Evolutionary conservation across 2,797 vertebrate genomes (phyloP), one percentile per base, ranked within the genome.

Genomic region (Macrochelys suwanniensis): DNA sequence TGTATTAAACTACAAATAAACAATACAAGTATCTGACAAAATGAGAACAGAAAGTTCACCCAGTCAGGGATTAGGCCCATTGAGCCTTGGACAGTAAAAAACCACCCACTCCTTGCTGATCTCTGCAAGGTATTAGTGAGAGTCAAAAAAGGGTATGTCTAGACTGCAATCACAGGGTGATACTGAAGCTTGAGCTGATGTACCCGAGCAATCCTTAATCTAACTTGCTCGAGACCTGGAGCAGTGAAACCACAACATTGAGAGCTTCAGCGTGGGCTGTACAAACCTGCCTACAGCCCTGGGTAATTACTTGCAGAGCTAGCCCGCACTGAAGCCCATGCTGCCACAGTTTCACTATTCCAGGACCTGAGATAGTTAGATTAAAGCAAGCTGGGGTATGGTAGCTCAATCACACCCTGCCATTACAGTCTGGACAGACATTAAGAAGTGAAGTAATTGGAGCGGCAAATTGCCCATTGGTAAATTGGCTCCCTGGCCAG

Each of bases 401-500:
- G 15, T n/a, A 65, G 33, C 33, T n/a, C 33, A n/a, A 9, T 65
- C 61, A 65, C 33, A n/a, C 33, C 16, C 13, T 17, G 16, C 61
- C 33, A 65, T 19, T 65, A 33, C 59, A 65, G 42, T 45, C 11
- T 74, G 42, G 25, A 12, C 21, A 45, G 21, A 45, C 21, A 45
- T 74, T 26, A 42, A 45, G 71, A 74, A 45, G 37, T 45, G 21
- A 74, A 45, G 37, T 45, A 74, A 74, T 6, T 74, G 71, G 37
- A 25, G 71, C 5, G 23, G 42, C 11, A 74, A 74, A 21, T 74
- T 37, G 25, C 37, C 71, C 37, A 23, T 9, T 74, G 71, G 11
- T 26, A 74, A 65, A 6, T 19, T n/a, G 31, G 6, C 51, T 82
- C 51, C 0, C 0, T 25, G 49, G 47, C 7, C n/a, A 47, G 45